Base-by-base conservation (phyloP, 2,113 vertebrate genomes). In the Peromyscus polionotus region DNA sequence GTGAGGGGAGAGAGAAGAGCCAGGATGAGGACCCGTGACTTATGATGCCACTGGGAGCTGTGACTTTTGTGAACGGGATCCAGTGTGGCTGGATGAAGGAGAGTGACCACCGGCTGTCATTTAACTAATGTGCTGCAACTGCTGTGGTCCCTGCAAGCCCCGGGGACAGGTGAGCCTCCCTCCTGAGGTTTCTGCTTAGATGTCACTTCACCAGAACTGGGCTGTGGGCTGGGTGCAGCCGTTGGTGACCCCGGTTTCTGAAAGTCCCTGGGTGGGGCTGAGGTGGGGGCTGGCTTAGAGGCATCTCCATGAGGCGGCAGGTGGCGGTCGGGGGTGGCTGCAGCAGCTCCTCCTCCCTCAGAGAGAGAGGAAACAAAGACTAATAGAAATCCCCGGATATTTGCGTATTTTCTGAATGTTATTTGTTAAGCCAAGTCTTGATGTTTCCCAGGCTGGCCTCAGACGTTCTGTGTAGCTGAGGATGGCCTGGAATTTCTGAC, bases 71-170 rank as follows among this genome's bases (percentile, higher is more conserved):
- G 3, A 39, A 3, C 45, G 45, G 57, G 68, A 42, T 8, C 39
- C 3, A 0, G 6, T 7, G 10, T 68, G 16, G 42, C 45, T 59
- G 9, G n/a, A 8, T 0, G 17, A 45, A 28, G 31, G 91, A 11
- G 10, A 4, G 28, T 39, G 4, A 0, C 6, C 7, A 0, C 0
- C 1, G 7, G n/a, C n/a, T 0, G 75, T 8, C 11, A 3, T 8
- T 13, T 87, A 36, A 0, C 22, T 10, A 0, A 39, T 33, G 4
- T 9, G n/a, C 7, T 28, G 17, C 28, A 2, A 65, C 1, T 24
- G 12, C 1, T 19, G 12, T 39, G 0, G 0, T 39, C 48, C 20
- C 3, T 80, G 48, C 54, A 63, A 51, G 45, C 17, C 63, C 68
- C n/a, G 1, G 45, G 73, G 33, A 54, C 54, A 73, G 48, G 48